Percentiles rank a stretch among this genome's conserved stretches.
Conservation (phyloP, 37 sponge, comb jelly and placozoan species). For the Oopsacas minuta region DNA sequence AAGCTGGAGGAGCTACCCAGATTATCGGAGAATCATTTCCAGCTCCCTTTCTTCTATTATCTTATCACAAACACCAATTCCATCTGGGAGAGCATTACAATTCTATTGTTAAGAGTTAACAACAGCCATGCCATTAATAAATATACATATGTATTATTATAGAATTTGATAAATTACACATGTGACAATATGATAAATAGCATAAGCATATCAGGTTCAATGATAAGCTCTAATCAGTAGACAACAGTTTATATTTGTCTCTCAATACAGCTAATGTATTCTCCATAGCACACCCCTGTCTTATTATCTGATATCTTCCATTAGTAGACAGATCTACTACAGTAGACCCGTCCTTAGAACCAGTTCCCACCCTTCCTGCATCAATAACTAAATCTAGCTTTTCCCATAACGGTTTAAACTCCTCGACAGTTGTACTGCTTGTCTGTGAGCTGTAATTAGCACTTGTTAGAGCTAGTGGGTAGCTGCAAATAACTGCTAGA, state of each 20-base stretch:
- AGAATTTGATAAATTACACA: no score
- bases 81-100: slow-evolving; percentile 16
- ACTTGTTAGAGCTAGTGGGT: slow-evolving; percentile 88
- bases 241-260: background rate
- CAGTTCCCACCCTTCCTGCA: slow-evolving; percentile 46
- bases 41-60: background rate
- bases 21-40: background rate
- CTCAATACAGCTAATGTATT: background rate
- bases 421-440: slow-evolving; percentile 51
- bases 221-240: background rate
- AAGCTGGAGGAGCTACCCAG: background rate
- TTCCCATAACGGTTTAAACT: slow-evolving; percentile 73
- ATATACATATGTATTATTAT: no score
- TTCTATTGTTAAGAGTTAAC: background rate
- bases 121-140: no score
- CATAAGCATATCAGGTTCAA: no score
- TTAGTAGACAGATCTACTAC: slow-evolving; percentile 47
- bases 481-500: slow-evolving; percentile 38
- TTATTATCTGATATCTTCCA: slow-evolving; percentile 49
- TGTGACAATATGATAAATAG: no score
- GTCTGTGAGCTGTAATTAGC: slow-evolving; percentile 60
- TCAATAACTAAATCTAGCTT: slow-evolving; percentile 59
- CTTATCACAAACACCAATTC: slow-evolving; percentile 6
- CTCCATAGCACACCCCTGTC: slow-evolving; percentile 37
- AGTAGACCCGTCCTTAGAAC: slow-evolving; percentile 57